Conservation (phyloP, 2,888 invertebrate species). For the Lycophotia porphyrea region DNA sequence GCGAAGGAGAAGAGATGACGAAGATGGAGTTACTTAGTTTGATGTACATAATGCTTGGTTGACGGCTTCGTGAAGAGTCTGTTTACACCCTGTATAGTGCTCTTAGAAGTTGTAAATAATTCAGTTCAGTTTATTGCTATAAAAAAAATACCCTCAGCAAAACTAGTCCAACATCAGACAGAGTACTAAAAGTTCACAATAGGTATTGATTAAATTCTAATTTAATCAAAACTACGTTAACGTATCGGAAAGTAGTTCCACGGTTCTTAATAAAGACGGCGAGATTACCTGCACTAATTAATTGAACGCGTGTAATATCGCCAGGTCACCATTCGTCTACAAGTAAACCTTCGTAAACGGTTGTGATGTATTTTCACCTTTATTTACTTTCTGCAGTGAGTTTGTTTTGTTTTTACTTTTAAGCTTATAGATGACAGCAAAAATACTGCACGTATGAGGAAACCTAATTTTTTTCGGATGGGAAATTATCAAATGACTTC, state of each 20-base stretch:
- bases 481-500: no score
- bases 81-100: no score
- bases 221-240: constrained; percentile 51
- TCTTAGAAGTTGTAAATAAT: background rate
- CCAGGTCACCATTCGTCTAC: constrained; percentile 25
- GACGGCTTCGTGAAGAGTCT: no score
- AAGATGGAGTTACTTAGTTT: no score
- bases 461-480: no score
- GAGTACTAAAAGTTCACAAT: background rate
- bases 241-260: constrained; percentile 48
- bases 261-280: constrained; percentile 45
- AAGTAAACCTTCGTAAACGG: background rate
- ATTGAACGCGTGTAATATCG: constrained; percentile 49
- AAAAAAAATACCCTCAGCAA: background rate
- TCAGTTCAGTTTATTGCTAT: no score
- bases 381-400: constrained; percentile 45
- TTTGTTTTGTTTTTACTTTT: constrained; percentile 11
- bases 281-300: constrained; percentile 57
- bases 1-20: no score
- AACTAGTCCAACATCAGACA: background rate
- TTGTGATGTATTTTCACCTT: constrained; percentile 42
- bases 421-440: no score
- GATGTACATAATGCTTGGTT: no score
- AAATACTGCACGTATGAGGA: no score
- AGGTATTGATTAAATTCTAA: constrained; percentile 24